These are phyloP conservation scores for Brachyopa scutellaris DNA, from an alignment of 2,888 invertebrate genomes.

Conservation along the genomic window DNA sequence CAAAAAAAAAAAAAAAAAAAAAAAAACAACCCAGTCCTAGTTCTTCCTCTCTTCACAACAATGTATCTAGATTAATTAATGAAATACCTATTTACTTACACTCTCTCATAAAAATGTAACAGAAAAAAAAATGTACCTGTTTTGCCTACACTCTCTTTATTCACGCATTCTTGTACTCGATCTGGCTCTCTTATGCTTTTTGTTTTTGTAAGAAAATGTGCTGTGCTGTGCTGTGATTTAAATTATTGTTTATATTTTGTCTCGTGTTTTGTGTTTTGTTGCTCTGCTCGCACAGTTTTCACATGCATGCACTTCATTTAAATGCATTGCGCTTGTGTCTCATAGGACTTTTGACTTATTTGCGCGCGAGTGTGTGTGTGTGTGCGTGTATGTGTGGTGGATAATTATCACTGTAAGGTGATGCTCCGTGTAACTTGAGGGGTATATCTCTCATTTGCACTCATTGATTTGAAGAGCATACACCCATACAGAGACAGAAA, in stretches of 20 bases:
- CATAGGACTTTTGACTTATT: neutral
- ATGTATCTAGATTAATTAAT: conserved; percentile 29
- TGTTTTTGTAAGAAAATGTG: neutral
- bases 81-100: conserved; percentile 25
- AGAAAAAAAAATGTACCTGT: conserved; percentile 24
- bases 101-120: conserved; percentile 4
- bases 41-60: conserved; percentile 12
- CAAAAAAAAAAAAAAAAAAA: no score
- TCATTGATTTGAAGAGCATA: neutral
- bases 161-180: neutral
- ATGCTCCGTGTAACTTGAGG: conserved; percentile 5
- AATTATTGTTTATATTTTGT: conserved; percentile 19
- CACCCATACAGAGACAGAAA: conserved; percentile 14
- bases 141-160: conserved; percentile 14
- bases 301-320: conserved; percentile 44
- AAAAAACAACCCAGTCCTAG: neutral
- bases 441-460: conserved; percentile 2
- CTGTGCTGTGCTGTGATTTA: conserved; percentile 14
- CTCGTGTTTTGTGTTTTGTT: neutral
- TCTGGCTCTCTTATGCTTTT: neutral
- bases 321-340: conserved; percentile 46
- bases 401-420: conserved; percentile 47
- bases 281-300: neutral
- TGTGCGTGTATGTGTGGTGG: neutral
- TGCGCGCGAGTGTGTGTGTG: neutral